Evolutionary conservation across 2,113 vertebrate species (phyloP).

Genomic region (Helogale parvula): DNA sequence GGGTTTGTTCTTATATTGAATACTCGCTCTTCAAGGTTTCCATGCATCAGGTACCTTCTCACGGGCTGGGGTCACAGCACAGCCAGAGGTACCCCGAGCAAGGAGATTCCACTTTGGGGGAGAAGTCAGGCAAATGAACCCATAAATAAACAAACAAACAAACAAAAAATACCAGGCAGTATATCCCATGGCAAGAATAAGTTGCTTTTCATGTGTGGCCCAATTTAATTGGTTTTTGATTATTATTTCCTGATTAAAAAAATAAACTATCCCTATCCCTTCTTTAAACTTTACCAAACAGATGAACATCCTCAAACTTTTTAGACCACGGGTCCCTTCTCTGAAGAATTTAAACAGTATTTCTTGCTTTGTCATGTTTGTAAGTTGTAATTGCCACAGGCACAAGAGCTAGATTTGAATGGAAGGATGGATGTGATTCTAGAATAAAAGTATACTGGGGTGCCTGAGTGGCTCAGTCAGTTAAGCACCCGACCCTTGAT

Average conservation of each 20-base stretch:
- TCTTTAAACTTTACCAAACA: background rate
- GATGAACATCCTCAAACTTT: background rate
- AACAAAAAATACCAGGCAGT: fast-evolving
- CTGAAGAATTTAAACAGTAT: background rate
- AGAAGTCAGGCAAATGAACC: background rate
- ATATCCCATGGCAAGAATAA: fast-evolving
- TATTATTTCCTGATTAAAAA: too few species aligned
- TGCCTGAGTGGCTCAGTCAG: too few species aligned
- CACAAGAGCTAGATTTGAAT: background rate
- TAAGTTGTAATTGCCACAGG: background rate
- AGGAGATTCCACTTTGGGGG: background rate
- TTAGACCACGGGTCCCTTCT: background rate
- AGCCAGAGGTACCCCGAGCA: background rate
- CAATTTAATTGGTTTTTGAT: background rate
- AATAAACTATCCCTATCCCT: background rate
- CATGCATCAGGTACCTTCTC: fast-evolving
- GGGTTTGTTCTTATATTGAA: background rate
- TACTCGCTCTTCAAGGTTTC: background rate
- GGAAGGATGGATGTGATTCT: background rate
- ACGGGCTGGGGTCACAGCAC: fast-evolving
- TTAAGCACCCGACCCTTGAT: too few species aligned
- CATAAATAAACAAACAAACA: background rate
- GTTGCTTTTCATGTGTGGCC: background rate
- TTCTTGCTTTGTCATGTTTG: fast-evolving
- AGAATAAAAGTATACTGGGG: background rate